Percentiles rank a stretch among this genome's conserved stretches.
phyloP scores from a whole-genome alignment of 2,888 invertebrate genomes.

The Nymphalis polychloros region DNA sequence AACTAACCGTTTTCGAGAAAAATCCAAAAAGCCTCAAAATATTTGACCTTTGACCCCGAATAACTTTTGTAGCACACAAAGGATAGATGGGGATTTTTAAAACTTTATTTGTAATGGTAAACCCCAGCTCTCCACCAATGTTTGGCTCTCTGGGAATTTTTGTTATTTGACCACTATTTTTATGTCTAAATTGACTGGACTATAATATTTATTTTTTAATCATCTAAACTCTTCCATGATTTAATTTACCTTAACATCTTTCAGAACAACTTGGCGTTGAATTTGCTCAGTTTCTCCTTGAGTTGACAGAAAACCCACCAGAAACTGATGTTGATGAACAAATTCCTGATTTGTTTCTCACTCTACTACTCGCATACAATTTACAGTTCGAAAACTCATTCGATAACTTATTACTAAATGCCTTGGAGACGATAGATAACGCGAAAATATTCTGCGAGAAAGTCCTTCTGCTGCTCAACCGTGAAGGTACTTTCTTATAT shows the following conservation, averaged over 20 bases:
- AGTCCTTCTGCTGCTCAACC: slow-evolving; percentile 90
- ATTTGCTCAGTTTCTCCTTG: slow-evolving; percentile 90
- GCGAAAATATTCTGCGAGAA: slow-evolving; percentile 96
- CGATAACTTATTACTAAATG: slow-evolving; percentile 87
- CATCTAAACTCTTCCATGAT: neutral
- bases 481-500: slow-evolving; percentile 85
- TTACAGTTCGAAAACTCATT: slow-evolving; percentile 87
- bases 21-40: too few relatives aligned
- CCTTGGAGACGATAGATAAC: slow-evolving; percentile 84
- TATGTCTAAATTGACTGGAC: too few relatives aligned
- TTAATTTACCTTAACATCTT: slow-evolving; percentile 44
- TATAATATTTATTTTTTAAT: too few relatives aligned
- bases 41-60: too few relatives aligned
- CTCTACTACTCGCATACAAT: slow-evolving; percentile 93
- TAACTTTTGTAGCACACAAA: too few relatives aligned
- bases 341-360: slow-evolving; percentile 91
- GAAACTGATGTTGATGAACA: slow-evolving; percentile 91
- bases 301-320: slow-evolving; percentile 90
- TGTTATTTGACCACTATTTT: too few relatives aligned
- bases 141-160: too few relatives aligned
- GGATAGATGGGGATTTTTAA: too few relatives aligned
- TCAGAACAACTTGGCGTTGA: slow-evolving; percentile 91
- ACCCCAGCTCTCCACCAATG: too few relatives aligned
- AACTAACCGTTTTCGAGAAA: too few relatives aligned
- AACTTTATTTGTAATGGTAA: too few relatives aligned